Percentiles rank a stretch among this genome's conserved stretches.
phyloP scores from a whole-genome alignment of 1,140 invertebrate genomes.

The Philopotamus ludificatus region DNA sequence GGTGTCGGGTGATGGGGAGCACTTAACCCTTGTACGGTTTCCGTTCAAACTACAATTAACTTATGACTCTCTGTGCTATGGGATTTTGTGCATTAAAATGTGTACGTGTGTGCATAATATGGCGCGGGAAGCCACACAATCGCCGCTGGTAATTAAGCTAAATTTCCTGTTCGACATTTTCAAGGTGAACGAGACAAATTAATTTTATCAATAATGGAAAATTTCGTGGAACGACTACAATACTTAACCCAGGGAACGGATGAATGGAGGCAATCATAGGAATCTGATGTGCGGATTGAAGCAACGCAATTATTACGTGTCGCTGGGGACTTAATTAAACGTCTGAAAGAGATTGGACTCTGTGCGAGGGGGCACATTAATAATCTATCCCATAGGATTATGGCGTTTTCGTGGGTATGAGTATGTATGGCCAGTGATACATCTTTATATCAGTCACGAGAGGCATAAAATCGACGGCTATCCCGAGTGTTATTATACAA shows the following conservation, averaged over 20 bases:
- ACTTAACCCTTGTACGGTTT: constrained; percentile 22
- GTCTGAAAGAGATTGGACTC: constrained; percentile 15
- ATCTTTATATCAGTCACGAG: too few relatives aligned
- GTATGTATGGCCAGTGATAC: too few relatives aligned
- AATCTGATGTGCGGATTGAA: constrained; percentile 24
- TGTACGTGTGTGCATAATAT: constrained; percentile 20
- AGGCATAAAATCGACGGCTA: too few relatives aligned
- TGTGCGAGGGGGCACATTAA: constrained; percentile 5
- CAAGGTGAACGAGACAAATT: constrained; percentile 26
- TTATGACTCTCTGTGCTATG: constrained; percentile 4
- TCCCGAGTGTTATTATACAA: too few relatives aligned
- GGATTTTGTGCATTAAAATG: not conserved
- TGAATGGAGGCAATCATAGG: too few relatives aligned
- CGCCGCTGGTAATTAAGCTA: constrained; percentile 34
- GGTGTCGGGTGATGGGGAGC: constrained; percentile 8
- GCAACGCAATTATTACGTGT: constrained; percentile 20
- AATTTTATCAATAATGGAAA: not conserved
- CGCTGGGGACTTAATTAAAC: constrained; percentile 23
- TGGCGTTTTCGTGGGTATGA: too few relatives aligned
- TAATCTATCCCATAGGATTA: constrained; percentile 7
- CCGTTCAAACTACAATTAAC: constrained; percentile 21
- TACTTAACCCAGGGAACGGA: too few relatives aligned
- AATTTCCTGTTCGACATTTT: constrained; percentile 19
- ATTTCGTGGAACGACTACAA: too few relatives aligned
- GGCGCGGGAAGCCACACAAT: constrained; percentile 33